A percentile compares a stretch with the other conserved stretches of the same genome.
Conservation (phyloP, 2,888 invertebrate genomes). For the Drosophila emarginata region DNA sequence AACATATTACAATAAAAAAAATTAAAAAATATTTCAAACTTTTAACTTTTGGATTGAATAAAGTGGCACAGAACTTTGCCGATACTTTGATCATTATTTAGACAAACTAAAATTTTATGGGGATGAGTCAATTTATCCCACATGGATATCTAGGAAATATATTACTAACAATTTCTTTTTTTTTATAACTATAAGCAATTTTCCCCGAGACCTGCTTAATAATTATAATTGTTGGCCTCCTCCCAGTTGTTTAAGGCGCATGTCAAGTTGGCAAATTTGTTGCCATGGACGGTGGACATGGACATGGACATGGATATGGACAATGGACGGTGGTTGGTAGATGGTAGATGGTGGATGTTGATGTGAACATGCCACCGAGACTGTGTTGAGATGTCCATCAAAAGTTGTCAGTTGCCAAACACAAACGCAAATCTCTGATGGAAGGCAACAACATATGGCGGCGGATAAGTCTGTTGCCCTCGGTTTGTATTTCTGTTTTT, state of each 20-base stretch:
- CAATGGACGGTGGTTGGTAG: too few species aligned
- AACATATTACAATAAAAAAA: too few species aligned
- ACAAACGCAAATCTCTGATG: conserved; percentile 32
- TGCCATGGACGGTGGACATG: conserved; percentile 17
- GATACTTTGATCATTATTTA: too few species aligned
- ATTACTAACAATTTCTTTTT: neutral
- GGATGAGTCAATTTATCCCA: too few species aligned
- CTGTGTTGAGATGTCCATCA: conserved; percentile 68
- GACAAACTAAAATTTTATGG: too few species aligned
- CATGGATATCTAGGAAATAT: too few species aligned
- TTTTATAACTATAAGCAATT: neutral
- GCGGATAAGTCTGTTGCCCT: conserved; percentile 25
- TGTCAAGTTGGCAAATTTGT: conserved; percentile 49
- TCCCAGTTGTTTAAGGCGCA: conserved; percentile 31
- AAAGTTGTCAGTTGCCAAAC: conserved; percentile 61
- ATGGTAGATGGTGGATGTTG: conserved; percentile 19
- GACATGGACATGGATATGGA: conserved; percentile 24
- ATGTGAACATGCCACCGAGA: conserved; percentile 45
- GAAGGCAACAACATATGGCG: conserved; percentile 16
- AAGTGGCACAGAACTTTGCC: too few species aligned
- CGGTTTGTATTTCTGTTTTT: conserved; percentile 12
- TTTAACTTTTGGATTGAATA: too few species aligned
- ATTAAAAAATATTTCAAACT: too few species aligned
- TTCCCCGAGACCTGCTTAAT: conserved; percentile 13
- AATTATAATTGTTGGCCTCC: conserved; percentile 31